A percentile compares a stretch with the other conserved stretches of the same genome.
Evolutionary conservation across 1,140 invertebrate genomes (phyloP).

Genomic region (Orius laevigatus): DNA sequence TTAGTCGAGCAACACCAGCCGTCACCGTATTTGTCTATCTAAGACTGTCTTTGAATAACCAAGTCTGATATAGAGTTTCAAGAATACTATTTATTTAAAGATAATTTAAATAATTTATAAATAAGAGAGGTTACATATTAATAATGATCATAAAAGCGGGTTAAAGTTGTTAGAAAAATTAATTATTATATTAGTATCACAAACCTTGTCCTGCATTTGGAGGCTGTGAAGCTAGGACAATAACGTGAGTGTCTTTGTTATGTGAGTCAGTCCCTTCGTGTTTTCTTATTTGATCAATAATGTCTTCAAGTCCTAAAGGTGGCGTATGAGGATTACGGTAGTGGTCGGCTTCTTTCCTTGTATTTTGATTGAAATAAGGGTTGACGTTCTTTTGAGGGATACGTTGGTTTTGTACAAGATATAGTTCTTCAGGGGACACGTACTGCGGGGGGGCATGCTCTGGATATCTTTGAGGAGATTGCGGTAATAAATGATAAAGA

Average conservation of each 20-base stretch:
- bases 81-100: too few species aligned
- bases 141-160: not conserved
- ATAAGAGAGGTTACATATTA: too few species aligned
- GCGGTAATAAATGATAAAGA: slow-evolving; percentile 11
- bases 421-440: slow-evolving; percentile 14
- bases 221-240: slow-evolving; percentile 11
- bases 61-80: too few species aligned
- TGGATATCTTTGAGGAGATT: slow-evolving; percentile 9
- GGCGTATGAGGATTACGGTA: slow-evolving; percentile 1
- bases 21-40: too few species aligned
- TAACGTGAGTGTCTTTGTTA: slow-evolving; percentile 15
- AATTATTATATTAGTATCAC: slow-evolving; percentile 1
- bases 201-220: slow-evolving; percentile 16
- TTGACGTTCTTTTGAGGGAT: slow-evolving; percentile 17
- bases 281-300: slow-evolving; percentile 18
- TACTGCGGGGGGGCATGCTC: slow-evolving; percentile 6
- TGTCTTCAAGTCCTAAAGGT: slow-evolving; percentile 17
- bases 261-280: slow-evolving; percentile 16
- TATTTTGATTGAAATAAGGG: slow-evolving; percentile 11
- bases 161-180: not conserved
- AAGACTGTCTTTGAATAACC: too few species aligned
- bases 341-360: not conserved
- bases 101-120: too few species aligned
- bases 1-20: too few species aligned
- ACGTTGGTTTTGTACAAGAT: slow-evolving; percentile 13